Conservation (phyloP, 2,797 vertebrate genomes). For the Steatocranus sp. region DNA sequence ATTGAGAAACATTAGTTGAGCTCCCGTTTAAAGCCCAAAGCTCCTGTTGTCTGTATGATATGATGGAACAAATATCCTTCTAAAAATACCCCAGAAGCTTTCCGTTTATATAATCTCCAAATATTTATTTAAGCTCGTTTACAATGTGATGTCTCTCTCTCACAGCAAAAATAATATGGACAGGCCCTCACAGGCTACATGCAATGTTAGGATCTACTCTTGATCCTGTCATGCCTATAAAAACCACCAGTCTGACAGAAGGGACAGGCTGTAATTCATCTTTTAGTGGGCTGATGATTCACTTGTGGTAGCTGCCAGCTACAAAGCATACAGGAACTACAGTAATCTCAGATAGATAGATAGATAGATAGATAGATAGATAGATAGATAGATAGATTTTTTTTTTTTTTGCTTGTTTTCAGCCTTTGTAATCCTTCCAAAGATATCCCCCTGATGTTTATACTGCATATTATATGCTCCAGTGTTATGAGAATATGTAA, state of each 20-base stretch:
- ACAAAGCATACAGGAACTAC: not conserved
- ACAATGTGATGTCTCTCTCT: not conserved
- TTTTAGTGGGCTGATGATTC: not conserved
- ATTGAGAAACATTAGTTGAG: not conserved
- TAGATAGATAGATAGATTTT: not conserved
- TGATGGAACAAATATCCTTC: not conserved
- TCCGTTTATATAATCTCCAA: slow-evolving; percentile 21
- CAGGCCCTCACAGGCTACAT: not conserved
- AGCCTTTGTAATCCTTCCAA: not conserved
- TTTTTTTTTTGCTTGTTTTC: not conserved
- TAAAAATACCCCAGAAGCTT: slow-evolving; percentile 28
- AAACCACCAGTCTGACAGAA: not conserved
- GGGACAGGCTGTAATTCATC: not conserved
- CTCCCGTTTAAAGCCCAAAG: not conserved
- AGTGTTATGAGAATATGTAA: not conserved
- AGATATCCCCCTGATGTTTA: not conserved
- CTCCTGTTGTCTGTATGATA: not conserved
- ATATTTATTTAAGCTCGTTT: slow-evolving; percentile 13
- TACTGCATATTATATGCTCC: not conserved
- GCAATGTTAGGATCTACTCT: not conserved
- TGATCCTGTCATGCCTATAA: not conserved
- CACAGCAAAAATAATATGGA: not conserved
- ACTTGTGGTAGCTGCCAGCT: not conserved
- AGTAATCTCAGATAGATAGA: not conserved
- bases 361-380: too few species aligned